Evolutionary conservation across 2,797 vertebrate species (phyloP), one percentile per base, ranked within the genome.

Genomic region (Nasua narica): DNA sequence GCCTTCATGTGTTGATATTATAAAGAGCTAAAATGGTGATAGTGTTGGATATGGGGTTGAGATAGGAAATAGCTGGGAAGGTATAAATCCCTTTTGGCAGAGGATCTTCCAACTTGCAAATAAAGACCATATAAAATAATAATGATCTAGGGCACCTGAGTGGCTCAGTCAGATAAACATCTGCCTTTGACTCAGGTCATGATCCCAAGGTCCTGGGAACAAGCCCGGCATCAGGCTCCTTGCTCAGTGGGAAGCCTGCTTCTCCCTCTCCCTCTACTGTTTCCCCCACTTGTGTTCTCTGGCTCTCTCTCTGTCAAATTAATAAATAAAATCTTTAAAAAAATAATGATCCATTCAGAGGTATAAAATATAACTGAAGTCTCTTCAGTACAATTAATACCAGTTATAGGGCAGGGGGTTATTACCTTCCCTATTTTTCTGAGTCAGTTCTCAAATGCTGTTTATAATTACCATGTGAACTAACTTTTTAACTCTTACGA

Each of bases 61-160:
- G 35, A 78, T 78, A 74, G 54, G 43, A 95, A 94, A 90, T 21
- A 76, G 32, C 79, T 54, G 14, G 69, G 15, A 60, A 85, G 10
- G 56, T 46, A 60, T 87, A 74, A 94, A 87, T 84, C 90, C 32
- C 27, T 91, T 96, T 93, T 12, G 0, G 65, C 58, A 79, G 40
- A 27, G 0, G 4, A 93, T 69, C 92, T 86, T 90, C 77, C 91
- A 46, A 86, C 58, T 82, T 95, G 37, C 58, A 95, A 94, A 96
- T 89, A 85, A 88, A 96, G n/a, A 92, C 16, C 67, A 83, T 50
- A 25, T 58, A 62, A 94, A 94, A 96, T 85, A 96, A 91, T 69
- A 18, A 85, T 78, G 46, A 90, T 21, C 46, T n/a, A 15, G 62
- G 62, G 32, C 3, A 0, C 62, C 62, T n/a, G 62, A 7, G 32